phyloP scores from a whole-genome alignment of 2,888 invertebrate species.

The Troglohyphantes excavatus region DNA sequence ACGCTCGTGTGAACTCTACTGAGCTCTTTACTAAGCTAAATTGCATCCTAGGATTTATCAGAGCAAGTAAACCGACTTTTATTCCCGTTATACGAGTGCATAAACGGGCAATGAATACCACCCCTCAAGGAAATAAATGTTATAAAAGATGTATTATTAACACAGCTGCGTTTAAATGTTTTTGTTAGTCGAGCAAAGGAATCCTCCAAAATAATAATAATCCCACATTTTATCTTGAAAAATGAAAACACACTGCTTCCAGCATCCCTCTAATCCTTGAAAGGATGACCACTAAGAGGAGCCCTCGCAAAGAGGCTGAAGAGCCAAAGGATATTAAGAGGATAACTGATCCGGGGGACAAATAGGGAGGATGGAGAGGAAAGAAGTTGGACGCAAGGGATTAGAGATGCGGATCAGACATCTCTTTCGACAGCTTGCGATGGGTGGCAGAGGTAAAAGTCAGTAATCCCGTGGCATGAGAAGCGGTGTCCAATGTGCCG shows the following conservation, averaged over 20 bases:
- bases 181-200: conserved; percentile 38
- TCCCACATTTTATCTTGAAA: conserved; percentile 12
- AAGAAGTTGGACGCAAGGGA: conserved; percentile 71
- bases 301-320: conserved; percentile 64
- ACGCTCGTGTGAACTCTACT: too few relatives aligned
- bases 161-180: conserved; percentile 54
- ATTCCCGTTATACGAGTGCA: not conserved
- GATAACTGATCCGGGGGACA: conserved; percentile 72
- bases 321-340: conserved; percentile 72
- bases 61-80: too few relatives aligned
- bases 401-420: conserved; percentile 68
- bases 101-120: conserved; percentile 13
- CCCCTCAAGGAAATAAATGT: conserved; percentile 2
- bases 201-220: conserved; percentile 11
- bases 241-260: conserved; percentile 76
- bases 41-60: too few relatives aligned
- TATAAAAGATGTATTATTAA: conserved; percentile 47
- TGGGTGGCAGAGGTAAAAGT: conserved; percentile 61
- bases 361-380: conserved; percentile 32
- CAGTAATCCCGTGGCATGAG: conserved; percentile 62
- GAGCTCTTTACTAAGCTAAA: too few relatives aligned
- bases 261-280: conserved; percentile 69
- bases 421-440: conserved; percentile 66
- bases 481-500: conserved; percentile 51
- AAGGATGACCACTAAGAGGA: conserved; percentile 72